Conservation (phyloP, 1,140 invertebrate species). For the Hypsibius dujardini region DNA sequence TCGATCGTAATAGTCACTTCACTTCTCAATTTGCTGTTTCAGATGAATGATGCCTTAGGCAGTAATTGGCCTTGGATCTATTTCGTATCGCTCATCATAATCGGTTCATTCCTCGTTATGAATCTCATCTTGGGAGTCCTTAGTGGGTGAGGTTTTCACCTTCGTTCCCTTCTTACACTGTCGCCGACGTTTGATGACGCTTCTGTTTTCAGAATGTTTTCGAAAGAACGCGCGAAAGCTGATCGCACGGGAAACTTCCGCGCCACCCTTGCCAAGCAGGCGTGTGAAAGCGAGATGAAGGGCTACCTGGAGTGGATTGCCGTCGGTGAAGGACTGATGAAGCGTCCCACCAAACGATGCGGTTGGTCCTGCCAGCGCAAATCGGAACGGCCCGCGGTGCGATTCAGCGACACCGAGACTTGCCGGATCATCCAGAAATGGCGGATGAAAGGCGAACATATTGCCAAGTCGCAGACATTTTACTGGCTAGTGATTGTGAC, state of each 20-base stretch:
- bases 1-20: background rate
- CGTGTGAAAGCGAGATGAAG: conserved; percentile 94
- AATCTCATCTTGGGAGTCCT: conserved; percentile 99
- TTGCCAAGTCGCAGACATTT: conserved; percentile 85
- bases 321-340: background rate
- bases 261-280: conserved; percentile 45
- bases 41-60: conserved; percentile 99
- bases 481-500: conserved; percentile 99
- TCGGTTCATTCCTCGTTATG: conserved; percentile 99
- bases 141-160: conserved; percentile 64
- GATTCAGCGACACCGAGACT: background rate
- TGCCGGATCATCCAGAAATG: background rate
- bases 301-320: conserved; percentile 99
- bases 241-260: background rate
- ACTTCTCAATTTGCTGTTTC: conserved; percentile 34
- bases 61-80: conserved; percentile 98
- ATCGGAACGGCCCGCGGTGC: background rate
- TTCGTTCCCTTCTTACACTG: background rate
- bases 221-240: background rate
- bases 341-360: background rate
- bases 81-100: conserved; percentile 98
- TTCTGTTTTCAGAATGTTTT: conserved; percentile 11
- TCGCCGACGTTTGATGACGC: background rate
- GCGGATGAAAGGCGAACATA: background rate
- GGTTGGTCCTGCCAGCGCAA: background rate